A percentile compares a stretch with the other conserved stretches of the same genome.
Evolutionary conservation across 2,888 invertebrate genomes (phyloP).

Genomic region (Rhogogaster chlorosoma): DNA sequence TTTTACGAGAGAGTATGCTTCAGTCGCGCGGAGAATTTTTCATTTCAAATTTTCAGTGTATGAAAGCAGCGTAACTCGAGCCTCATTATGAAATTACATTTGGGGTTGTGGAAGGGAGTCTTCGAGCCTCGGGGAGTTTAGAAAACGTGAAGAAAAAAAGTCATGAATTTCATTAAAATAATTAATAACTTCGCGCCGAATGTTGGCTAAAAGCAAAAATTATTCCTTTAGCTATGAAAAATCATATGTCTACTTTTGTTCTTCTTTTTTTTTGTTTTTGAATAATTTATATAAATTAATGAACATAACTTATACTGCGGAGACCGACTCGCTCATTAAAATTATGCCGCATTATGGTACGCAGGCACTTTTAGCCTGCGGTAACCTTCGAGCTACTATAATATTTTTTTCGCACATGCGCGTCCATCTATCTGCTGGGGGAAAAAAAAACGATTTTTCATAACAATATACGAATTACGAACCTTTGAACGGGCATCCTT

Average conservation of each 20-base stretch:
- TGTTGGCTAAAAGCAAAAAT: neutral
- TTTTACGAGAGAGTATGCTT: neutral
- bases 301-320: neutral
- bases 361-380: neutral
- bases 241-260: neutral
- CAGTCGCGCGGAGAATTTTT: neutral
- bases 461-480: neutral
- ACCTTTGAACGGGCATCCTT: neutral
- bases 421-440: neutral
- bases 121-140: neutral
- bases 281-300: neutral
- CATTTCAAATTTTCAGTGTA: neutral
- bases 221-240: neutral
- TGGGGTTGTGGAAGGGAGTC: neutral
- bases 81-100: neutral
- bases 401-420: neutral
- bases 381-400: neutral
- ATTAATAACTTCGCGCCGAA: neutral
- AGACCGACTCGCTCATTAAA: neutral
- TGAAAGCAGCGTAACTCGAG: neutral
- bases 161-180: neutral
- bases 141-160: neutral
- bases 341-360: neutral
- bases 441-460: neutral
- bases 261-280: neutral